phyloP scores from a whole-genome alignment of 2,797 vertebrate species.

The Argyrosomus regius region DNA sequence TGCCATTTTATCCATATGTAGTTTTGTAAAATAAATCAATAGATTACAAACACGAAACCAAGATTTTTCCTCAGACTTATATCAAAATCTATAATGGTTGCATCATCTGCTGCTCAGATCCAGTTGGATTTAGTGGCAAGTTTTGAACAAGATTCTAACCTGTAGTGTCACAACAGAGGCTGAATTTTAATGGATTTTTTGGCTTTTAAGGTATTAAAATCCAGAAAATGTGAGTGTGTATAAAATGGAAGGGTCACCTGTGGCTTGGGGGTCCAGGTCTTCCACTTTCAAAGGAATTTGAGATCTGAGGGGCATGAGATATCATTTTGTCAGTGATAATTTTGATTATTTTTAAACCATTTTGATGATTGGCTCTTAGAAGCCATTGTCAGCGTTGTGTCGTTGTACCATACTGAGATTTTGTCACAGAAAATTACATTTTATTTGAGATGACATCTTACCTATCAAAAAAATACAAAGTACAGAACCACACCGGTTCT shows the following conservation, averaged over 20 bases:
- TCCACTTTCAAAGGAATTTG: conserved; percentile 10
- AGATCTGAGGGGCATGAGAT: not conserved
- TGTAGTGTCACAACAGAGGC: not conserved
- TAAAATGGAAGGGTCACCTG: conserved; percentile 13
- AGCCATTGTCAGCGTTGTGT: not conserved
- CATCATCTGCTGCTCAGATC: not conserved
- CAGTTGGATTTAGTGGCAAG: not conserved
- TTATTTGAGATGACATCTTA: conserved; percentile 20
- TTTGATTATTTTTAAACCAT: conserved; percentile 28
- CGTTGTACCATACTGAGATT: not conserved
- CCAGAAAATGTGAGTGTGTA: conserved; percentile 13
- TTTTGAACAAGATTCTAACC: not conserved
- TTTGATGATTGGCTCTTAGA: conserved; percentile 12
- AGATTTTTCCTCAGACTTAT: no score
- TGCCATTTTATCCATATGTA: no score
- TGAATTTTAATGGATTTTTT: conserved; percentile 18
- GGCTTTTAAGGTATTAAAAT: conserved; percentile 8
- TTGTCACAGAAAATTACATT: conserved; percentile 20
- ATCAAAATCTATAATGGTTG: no score
- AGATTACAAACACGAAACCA: no score
- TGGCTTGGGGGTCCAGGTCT: conserved; percentile 9
- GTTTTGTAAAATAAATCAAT: no score
- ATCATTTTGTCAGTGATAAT: conserved; percentile 12
- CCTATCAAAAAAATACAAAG: conserved; percentile 9
- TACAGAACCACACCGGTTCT: conserved; percentile 17